Evolutionary conservation across 2,797 vertebrate genomes (phyloP), one percentile per base, ranked within the genome.

Genomic region (Aphelocoma californica): DNA sequence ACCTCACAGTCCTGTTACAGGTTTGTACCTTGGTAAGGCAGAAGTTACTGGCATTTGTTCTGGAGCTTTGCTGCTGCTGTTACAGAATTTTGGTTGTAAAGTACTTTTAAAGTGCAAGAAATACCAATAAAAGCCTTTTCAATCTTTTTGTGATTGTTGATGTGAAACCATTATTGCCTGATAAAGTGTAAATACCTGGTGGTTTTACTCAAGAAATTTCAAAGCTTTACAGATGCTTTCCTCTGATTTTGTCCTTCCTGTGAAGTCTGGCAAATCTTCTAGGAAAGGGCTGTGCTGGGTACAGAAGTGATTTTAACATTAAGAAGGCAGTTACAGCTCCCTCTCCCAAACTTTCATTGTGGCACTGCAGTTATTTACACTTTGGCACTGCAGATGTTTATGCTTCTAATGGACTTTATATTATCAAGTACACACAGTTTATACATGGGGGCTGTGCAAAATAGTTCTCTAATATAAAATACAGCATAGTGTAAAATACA

Each of bases 1-100:
- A 97, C 99, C 99, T 47, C 99, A 99, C 92, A 99, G 99, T 96
- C 99, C 99, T 40, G 98, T 99, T 90, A 99, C 98, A 96, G 99
- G 99, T 98, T 97, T 99, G 96, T 99, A 99, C 97, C 98, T 99
- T 73, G 98, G 99, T 99, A 98, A 99, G 99, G 97, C 58, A 79
- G 92, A 96, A 91, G 58, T 89, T 93, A 79, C 44, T 93, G 69
- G 91, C 4, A 5, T 66, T 92, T 90, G 45, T 88, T 96, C 77
- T 86, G 81, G 88, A 88, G 34, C 38, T 92, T 95, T 92, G 73
- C 81, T 92, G 10, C 80, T 75, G 25, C 38, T 77, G 32, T 67
- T 75, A 74, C 34, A 83, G 62, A 81, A 83, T 90, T 66, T 51
- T 77, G 19, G 17, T 80, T 85, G 58, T 83, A 28, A 92, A 88